Evolutionary conservation across 1,140 invertebrate species (phyloP), one percentile per base, ranked within the genome.

Genomic region (Zaprionus taronus): DNA sequence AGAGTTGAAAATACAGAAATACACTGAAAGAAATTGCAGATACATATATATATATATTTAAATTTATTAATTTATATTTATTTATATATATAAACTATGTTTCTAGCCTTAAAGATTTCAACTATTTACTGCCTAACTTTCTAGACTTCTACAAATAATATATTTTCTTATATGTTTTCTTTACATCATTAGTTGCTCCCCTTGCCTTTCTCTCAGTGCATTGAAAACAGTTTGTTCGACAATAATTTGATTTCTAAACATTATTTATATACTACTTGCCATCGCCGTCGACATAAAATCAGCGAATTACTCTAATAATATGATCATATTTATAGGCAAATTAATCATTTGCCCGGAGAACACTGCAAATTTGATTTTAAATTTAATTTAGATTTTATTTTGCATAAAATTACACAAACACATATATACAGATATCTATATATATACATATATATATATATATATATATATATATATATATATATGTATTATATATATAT

Each of bases 271-370:
- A 17, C n/a, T 47, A 55, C 20, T 41, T 66, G 63, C 24, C 34
- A 5, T 7, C 14, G 22, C n/a, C 6, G n/a, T 17, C n/a, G 9
- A 20, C 36, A 67, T 67, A 67, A 56, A 57, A 57, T 7, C 6
- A 38, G 64, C 14, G 38, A 49, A 57, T 68, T 68, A 68, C 51
- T 57, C 26, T 34, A 49, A 68, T 58, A 47, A 44, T 58, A 49
- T 34, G 55, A 47, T 67, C 36, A 67, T 22, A 24, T 57, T 57
- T 68, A 55, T 57, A 20, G 17, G 17, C 5, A 12, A 57, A 68
- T 68, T 26, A 68, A 68, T 57, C 55, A 68, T 26, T 68, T 53
- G 17, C 26, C 20, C 20, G 47, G 2, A 20, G 20, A 14, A 51
- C 11, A 2, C 20, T 22, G 20, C 5, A 7, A 20, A 51, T 51